Evolutionary conservation across 2,888 invertebrate genomes (phyloP).

Genomic region (Rotaria macrura): DNA sequence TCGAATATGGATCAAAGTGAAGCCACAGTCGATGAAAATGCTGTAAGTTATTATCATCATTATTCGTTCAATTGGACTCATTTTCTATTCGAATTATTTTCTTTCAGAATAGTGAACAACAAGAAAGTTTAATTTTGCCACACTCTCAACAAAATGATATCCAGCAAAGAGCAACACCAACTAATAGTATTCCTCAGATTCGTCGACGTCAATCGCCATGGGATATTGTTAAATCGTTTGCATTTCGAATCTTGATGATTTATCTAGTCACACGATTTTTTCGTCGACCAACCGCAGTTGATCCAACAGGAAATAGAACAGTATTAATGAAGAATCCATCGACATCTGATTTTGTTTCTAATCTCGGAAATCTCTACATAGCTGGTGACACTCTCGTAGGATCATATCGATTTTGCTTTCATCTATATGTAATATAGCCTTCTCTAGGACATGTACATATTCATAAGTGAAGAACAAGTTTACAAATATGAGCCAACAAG

Average conservation of each 20-base stretch:
- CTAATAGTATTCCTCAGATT: constrained; percentile 16
- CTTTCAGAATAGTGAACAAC: background rate
- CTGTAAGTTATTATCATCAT: background rate
- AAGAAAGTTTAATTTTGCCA: background rate
- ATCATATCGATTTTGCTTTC: background rate
- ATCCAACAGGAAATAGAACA: constrained; percentile 47
- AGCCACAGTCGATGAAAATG: background rate
- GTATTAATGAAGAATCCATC: constrained; percentile 23
- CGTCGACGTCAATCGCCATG: constrained; percentile 38
- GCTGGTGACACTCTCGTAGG: constrained; percentile 66
- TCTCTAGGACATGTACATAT: constrained; percentile 68
- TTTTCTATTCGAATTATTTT: too few relatives aligned
- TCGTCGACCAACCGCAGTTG: constrained; percentile 54
- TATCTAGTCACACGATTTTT: constrained; percentile 86
- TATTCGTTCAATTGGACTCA: background rate
- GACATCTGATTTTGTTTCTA: background rate
- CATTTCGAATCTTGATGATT: constrained; percentile 75
- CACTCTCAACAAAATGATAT: background rate
- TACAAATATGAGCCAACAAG: constrained; percentile 59
- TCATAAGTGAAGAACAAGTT: constrained; percentile 66
- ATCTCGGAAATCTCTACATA: constrained; percentile 47
- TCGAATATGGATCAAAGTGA: background rate
- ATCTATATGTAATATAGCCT: too few relatives aligned
- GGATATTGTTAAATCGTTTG: constrained; percentile 67
- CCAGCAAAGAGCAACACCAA: background rate